Percentiles rank a stretch among this genome's conserved stretches.
These are phyloP conservation scores for Orgyia antiqua DNA, from an alignment of 2,888 invertebrate species.

Conservation along the genomic window DNA sequence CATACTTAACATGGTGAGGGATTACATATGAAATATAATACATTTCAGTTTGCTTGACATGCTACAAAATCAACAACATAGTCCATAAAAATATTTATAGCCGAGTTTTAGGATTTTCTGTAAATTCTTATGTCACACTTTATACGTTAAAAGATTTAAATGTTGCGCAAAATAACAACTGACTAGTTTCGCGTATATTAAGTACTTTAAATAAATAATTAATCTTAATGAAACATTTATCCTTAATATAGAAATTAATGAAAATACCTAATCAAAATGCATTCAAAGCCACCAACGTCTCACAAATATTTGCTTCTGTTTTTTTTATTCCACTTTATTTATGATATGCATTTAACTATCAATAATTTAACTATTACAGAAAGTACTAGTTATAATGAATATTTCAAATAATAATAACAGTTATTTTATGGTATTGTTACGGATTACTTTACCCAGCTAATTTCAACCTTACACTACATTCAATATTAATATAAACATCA, in stretches of 20 bases:
- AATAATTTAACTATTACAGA: conserved; percentile 69
- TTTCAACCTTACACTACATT: conserved; percentile 67
- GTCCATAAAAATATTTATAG: too few relatives aligned
- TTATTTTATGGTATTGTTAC: conserved; percentile 48
- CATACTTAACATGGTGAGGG: too few relatives aligned
- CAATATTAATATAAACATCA: conserved; percentile 70
- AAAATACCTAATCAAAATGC: conserved; percentile 64
- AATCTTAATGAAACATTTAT: conserved; percentile 73
- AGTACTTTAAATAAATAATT: conserved; percentile 78
- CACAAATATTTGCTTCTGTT: conserved; percentile 49
- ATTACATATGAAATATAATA: too few relatives aligned
- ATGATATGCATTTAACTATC: conserved; percentile 73
- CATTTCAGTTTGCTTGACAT: too few relatives aligned
- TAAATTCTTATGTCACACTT: too few relatives aligned
- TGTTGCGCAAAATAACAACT: conserved; percentile 78
- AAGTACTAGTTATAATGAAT: conserved; percentile 52
- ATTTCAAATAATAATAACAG: conserved; percentile 60
- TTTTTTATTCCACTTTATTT: conserved; percentile 35
- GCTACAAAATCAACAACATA: too few relatives aligned
- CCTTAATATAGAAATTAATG: conserved; percentile 60
- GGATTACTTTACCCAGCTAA: conserved; percentile 66
- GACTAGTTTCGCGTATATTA: conserved; percentile 78
- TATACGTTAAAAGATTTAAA: conserved; percentile 65
- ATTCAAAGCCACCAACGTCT: conserved; percentile 52
- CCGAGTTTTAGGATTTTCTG: too few relatives aligned